A percentile compares a stretch with the other conserved stretches of the same genome.
These are phyloP conservation scores for Festucalex cinctus DNA, from an alignment of 2,113 vertebrate genomes.

Conservation along the genomic window DNA sequence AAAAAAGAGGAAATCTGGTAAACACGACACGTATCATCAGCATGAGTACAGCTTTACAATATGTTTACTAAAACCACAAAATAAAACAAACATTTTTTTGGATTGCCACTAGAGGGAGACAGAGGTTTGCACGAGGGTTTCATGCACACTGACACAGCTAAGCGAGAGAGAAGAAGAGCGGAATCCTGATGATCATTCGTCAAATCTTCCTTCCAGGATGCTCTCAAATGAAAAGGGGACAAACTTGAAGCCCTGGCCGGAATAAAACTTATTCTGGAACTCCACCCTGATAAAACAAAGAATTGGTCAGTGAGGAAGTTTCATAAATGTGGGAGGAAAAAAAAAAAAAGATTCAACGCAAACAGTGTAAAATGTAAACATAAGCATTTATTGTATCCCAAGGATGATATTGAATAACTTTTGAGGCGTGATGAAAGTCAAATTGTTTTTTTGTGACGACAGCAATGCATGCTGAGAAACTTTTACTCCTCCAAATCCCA, in stretches of 20 bases:
- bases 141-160: conserved; percentile 42
- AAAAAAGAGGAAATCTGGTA: neutral
- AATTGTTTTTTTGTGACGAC: no score
- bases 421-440: no score
- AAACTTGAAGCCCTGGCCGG: conserved; percentile 91
- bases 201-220: conserved; percentile 89
- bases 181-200: conserved; percentile 72
- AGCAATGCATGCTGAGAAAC: no score
- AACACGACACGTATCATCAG: neutral
- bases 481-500: no score
- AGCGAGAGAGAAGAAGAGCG: conserved; percentile 1
- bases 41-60: conserved; percentile 2
- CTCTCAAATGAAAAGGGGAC: conserved; percentile 93
- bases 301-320: no score
- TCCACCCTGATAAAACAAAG: conserved; percentile 82
- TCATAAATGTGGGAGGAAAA: no score
- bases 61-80: conserved; percentile 10
- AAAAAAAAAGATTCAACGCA: no score
- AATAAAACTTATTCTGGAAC: conserved; percentile 99
- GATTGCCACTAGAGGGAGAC: conserved; percentile 45
- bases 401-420: no score
- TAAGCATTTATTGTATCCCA: no score
- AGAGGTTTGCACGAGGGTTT: conserved; percentile 28
- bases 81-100: conserved; percentile 24
- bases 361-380: no score